Base-by-base conservation (phyloP, 2,888 invertebrate genomes). In the Ectemnius lituratus region DNA sequence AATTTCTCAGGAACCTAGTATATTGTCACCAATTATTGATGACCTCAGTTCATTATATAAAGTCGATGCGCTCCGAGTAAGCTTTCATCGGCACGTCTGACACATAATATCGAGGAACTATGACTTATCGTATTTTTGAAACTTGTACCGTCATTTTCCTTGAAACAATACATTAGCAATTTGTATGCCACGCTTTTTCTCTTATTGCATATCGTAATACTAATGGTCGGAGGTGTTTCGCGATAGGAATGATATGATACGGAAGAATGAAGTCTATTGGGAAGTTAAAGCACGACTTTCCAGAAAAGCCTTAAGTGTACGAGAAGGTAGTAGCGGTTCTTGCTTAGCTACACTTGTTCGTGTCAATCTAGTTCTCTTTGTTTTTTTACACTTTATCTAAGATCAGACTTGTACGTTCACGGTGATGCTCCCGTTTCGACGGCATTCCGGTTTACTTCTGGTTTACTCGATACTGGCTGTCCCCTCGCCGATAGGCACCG, bases 401-500 rank as follows among this genome's bases (percentile, higher is more conserved):
- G 2, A n/a, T 61, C 6, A 8, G 13, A 8, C 8, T 58, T 6
- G 28, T 1, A 37, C 58, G 11, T 49, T 67, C n/a, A 27, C 6
- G 45, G 2, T 11, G 13, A 4, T 37, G n/a, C 47, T 13, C 57
- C 52, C 6, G 37, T 14, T 1, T 62, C 49, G 13, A 60, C 18
- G 6, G 3, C 45, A 23, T 67, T 56, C 13, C 62, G 11, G 4
- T 13, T 18, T 14, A 13, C 6, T n/a, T 37, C 8, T 0, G 1
- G 8, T 11, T 37, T 37, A 37, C 37, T 37, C 37, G 37, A 37
- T 11, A 11, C 37, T 37, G 37, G 37, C 37, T 0, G 37, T 37
- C 11, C 37, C 37, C 37, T 37, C 37, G 37, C 4, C 37, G 37
- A 68, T 68, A 2, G 88, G 85, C 45, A 56, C 46, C 0, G 88